phyloP scores from a whole-genome alignment of 1,140 invertebrate species.

The Paracyclopina nana region DNA sequence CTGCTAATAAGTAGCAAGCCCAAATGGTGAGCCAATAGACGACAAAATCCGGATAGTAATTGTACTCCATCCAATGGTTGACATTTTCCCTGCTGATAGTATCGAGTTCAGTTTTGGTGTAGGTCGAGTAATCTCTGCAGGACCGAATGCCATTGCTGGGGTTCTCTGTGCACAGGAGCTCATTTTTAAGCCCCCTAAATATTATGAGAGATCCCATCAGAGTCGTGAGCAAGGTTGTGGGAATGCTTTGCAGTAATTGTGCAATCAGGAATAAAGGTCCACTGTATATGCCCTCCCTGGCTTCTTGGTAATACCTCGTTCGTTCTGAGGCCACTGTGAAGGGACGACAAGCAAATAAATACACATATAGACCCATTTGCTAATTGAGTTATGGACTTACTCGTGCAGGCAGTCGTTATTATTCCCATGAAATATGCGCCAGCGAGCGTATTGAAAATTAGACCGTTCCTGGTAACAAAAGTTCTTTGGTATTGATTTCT shows the following conservation, averaged over 20 bases:
- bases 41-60: constrained; percentile 11
- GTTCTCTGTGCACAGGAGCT: not conserved
- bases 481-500: constrained; percentile 36
- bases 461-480: constrained; percentile 50
- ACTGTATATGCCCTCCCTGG: constrained; percentile 60
- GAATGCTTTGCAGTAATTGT: constrained; percentile 53
- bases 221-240: constrained; percentile 51
- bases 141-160: not conserved
- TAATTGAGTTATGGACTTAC: constrained; percentile 18
- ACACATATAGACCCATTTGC: not conserved
- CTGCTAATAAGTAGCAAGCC: constrained; percentile 41
- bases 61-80: not conserved
- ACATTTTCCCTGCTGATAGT: not conserved
- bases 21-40: constrained; percentile 26
- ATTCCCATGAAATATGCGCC: constrained; percentile 56
- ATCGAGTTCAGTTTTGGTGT: not conserved
- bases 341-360: constrained; percentile 4
- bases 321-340: constrained; percentile 51
- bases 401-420: constrained; percentile 40
- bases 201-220: constrained; percentile 7
- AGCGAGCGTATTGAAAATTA: constrained; percentile 57
- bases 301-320: constrained; percentile 73
- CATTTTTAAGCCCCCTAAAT: constrained; percentile 8
- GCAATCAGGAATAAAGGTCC: constrained; percentile 59
- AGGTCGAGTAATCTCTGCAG: not conserved